These are phyloP conservation scores for Nomada ruficornis DNA, from an alignment of 2,888 invertebrate species.

Conservation along the genomic window DNA sequence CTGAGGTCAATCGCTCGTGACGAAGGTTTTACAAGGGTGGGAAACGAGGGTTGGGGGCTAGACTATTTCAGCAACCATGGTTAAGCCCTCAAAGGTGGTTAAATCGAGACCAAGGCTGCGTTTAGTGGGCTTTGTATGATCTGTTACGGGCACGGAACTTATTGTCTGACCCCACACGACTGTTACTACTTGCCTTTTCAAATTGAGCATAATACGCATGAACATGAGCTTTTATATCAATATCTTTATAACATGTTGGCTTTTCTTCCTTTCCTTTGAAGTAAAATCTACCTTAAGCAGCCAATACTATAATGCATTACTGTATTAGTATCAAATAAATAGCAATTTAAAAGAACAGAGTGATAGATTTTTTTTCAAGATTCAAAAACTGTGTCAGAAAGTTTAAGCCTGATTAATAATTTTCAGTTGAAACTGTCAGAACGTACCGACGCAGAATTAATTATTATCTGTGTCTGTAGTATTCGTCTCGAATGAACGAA, in stretches of 20 bases:
- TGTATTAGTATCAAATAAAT: too few relatives aligned
- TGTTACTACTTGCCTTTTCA: not conserved
- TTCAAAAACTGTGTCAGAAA: too few relatives aligned
- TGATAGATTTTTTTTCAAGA: too few relatives aligned
- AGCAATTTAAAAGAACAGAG: too few relatives aligned
- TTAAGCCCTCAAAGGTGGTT: constrained; percentile 62
- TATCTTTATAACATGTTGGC: not conserved
- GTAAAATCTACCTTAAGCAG: too few relatives aligned
- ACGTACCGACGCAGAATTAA: too few relatives aligned
- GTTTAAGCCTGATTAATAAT: too few relatives aligned
- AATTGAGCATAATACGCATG: too few relatives aligned
- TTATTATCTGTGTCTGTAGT: too few relatives aligned
- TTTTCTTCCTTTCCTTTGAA: not conserved
- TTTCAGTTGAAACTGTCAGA: too few relatives aligned
- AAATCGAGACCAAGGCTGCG: constrained; percentile 46
- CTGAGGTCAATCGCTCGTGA: constrained; percentile 69
- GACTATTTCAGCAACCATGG: constrained; percentile 42
- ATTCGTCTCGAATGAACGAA: too few relatives aligned
- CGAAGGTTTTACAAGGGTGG: constrained; percentile 65
- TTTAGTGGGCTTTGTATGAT: constrained; percentile 49
- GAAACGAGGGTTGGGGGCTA: constrained; percentile 48
- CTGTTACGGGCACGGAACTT: constrained; percentile 8
- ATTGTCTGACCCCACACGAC: not conserved
- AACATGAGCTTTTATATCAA: not conserved
- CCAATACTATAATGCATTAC: too few relatives aligned